phyloP scores from a whole-genome alignment of 2,888 invertebrate genomes.

The Ochropleura plecta region DNA sequence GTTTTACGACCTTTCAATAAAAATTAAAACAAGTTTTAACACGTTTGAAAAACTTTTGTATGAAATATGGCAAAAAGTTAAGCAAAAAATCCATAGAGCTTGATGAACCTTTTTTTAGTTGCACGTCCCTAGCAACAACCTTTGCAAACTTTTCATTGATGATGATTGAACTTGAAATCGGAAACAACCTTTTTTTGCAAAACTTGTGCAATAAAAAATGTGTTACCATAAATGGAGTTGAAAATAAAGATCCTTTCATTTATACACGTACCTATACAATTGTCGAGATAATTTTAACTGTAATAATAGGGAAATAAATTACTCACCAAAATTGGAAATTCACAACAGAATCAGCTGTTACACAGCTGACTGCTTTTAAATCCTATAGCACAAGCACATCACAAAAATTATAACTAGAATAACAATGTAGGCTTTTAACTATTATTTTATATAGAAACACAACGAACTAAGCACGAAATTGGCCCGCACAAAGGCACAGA shows the following conservation, averaged over 20 bases:
- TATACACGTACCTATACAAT: background rate
- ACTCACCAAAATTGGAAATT: conserved; percentile 56
- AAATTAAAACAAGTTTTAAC: background rate
- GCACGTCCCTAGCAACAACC: conserved; percentile 13
- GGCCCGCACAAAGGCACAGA: conserved; percentile 55
- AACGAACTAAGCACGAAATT: conserved; percentile 39
- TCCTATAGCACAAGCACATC: conserved; percentile 60
- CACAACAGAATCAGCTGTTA: conserved; percentile 62
- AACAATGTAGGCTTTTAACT: conserved; percentile 31
- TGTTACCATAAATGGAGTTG: background rate
- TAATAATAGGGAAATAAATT: conserved; percentile 4
- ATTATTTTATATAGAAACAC: conserved; percentile 42
- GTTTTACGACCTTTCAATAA: background rate
- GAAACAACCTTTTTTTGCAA: conserved; percentile 34
- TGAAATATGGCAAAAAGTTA: conserved; percentile 13
- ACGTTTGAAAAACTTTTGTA: background rate
- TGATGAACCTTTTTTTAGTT: background rate
- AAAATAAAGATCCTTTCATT: background rate
- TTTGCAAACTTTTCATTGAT: conserved; percentile 5
- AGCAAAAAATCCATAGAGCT: background rate
- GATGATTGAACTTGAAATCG: conserved; percentile 37
- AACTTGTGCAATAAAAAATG: conserved; percentile 31
- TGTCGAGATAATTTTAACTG: background rate
- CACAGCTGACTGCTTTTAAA: conserved; percentile 53
- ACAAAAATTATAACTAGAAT: conserved; percentile 52